Conservation (phyloP, 2,797 vertebrate species). For the Pseudochaenichthys georgianus region DNA sequence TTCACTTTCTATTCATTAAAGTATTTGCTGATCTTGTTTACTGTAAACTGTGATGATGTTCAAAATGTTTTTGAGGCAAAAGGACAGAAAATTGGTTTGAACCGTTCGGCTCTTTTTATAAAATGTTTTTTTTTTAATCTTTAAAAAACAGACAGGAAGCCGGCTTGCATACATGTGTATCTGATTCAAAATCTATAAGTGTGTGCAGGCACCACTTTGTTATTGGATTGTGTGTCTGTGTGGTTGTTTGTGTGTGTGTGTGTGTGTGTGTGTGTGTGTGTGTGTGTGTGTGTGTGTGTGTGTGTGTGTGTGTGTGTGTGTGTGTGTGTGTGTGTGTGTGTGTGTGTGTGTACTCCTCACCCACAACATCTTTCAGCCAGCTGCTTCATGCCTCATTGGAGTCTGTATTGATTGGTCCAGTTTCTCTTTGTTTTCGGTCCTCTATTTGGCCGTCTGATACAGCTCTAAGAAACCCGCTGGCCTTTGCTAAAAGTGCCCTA, state of each 20-base stretch:
- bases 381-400: conserved; percentile 85
- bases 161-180: neutral
- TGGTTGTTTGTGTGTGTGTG: neutral
- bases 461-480: conserved; percentile 77
- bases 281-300: conserved; percentile 8
- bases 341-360: conserved; percentile 22
- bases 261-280: conserved; percentile 27
- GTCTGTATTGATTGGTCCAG: conserved; percentile 83
- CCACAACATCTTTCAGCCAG: conserved; percentile 62
- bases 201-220: conserved; percentile 10
- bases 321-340: conserved; percentile 30
- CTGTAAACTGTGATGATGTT: conserved; percentile 5
- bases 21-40: conserved; percentile 9
- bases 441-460: conserved; percentile 76
- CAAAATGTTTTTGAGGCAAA: neutral
- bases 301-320: neutral
- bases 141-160: neutral
- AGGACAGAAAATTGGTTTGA: neutral
- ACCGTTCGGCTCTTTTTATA: neutral
- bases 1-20: conserved; percentile 1
- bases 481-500: conserved; percentile 81
- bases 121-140: neutral
- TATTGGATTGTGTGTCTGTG: neutral
- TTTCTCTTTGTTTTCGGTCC: conserved; percentile 84
- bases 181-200: neutral